Base-by-base conservation (phyloP, 1,140 invertebrate genomes). In the Euglossa dilemma region DNA sequence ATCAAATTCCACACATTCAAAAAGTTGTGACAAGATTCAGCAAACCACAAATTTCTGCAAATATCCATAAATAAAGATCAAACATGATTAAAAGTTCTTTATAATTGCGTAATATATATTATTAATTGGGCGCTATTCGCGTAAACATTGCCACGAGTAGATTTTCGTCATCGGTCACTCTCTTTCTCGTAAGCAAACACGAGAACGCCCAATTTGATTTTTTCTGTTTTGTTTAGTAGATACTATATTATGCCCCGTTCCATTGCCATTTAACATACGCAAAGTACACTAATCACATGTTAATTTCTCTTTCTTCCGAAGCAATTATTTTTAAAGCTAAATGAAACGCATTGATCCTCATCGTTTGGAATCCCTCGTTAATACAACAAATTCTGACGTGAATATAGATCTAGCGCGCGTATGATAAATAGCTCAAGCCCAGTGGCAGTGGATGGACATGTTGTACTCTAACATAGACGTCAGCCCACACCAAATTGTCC, bases 31-130 rank as follows among this genome's bases (percentile, higher is more conserved):
- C 93, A 94, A 94, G 93, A 94, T 94, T 94, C 93, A 93, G 93
- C 93, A 94, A 94, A 94, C 93, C 92, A 94, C 93, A 94, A 94
- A 93, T 93, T 94, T 94, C 92, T 94, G 93, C 92, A 94, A 93
- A 94, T 94, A 93, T 93, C 90, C 92, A 94, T 92, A 91, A 91
- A 92, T 92, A 94, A 93, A 93, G 89, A 92, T 93, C 92, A 94
- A 94, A 94, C 92, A 94, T 94, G 92, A 93, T 94, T 93, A 91
- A 93, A 93, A 93, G 84, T 92, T 90, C 85, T 84, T 92, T 91
- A 87, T 92, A 92, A 93, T 91, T 93, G 92, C 92, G 90, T 93
- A 91, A 88, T 90, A 91, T 90, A 91, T 90, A 88, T 91, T 79
- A 88, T 89, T 84, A 86, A 86, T 84, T 85, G 84, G 84, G 80